Base-by-base conservation (phyloP, 2,113 vertebrate species). In the Phyllostomus hastatus region DNA sequence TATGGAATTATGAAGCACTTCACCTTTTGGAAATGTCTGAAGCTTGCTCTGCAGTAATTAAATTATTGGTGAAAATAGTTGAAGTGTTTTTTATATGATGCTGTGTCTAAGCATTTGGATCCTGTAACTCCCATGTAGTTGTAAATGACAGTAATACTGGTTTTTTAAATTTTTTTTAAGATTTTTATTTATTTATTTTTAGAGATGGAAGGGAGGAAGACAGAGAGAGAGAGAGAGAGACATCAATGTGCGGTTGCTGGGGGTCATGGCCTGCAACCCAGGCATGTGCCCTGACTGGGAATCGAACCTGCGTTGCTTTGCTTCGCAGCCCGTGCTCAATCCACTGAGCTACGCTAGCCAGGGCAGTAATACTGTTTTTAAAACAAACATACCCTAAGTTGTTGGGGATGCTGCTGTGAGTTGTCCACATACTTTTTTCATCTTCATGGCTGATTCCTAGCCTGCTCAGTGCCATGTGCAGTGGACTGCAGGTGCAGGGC, bases 1-100 rank as follows among this genome's bases (percentile, higher is more conserved):
- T 72, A 20, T 15, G 69, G 33, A 78, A 82, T 95, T 92, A 76
- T 33, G 11, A 92, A 90, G 35, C 41, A 69, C 80, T 96, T 96
- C 6, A 59, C 12, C 10, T 93, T 95, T 84, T 84, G 20, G 76
- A 75, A 91, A 93, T 73, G 57, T 79, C 50, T 84, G 33, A 75
- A 88, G 22, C 70, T 92, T 87, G 33, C 50, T 89, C 31, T 92
- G 8, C 3, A 59, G 59, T 66, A 26, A 52, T 83, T 83, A 72
- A 57, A 89, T 90, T 89, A 84, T 66, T 95, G 91, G 76, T 91
- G 6, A 95, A 41, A 75, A 91, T 50, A 31, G 61, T 64, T 12
- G 66, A 79, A 41, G 16, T 57, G 38, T 88, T 91, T 81, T 86
- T 76, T 75, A 50, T 93, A 73, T 31, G 43, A n/a, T 94, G 78